Percentiles rank a stretch among this genome's conserved stretches.
Evolutionary conservation across 2,888 invertebrate species (phyloP).

Genomic region (Harpalus rubripes): DNA sequence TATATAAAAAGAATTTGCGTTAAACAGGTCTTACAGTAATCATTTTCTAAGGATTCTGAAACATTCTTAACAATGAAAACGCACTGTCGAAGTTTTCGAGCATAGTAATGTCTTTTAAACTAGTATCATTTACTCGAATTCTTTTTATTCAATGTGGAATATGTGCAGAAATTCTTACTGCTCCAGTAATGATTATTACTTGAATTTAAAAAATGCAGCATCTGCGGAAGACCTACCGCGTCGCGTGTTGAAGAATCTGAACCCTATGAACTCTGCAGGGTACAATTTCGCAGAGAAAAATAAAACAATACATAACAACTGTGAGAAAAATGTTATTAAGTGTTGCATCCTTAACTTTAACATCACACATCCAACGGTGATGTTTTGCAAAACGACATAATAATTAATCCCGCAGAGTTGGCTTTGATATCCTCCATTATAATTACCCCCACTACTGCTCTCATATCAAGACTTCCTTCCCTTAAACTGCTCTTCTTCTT

Average conservation of each 20-base stretch:
- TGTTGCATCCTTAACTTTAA: background rate
- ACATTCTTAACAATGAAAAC: too few species aligned
- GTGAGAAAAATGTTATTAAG: background rate
- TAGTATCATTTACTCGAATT: background rate
- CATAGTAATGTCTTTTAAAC: too few species aligned
- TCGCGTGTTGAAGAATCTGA: background rate
- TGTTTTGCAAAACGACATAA: background rate
- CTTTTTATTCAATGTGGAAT: background rate
- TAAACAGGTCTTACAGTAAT: too few species aligned
- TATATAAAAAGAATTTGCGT: too few species aligned
- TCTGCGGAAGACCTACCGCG: background rate
- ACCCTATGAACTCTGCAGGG: background rate
- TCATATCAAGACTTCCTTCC: background rate
- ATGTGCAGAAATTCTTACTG: background rate
- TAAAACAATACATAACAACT: background rate
- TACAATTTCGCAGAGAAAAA: background rate
- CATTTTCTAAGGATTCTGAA: too few species aligned
- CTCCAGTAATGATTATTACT: background rate
- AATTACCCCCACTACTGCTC: background rate
- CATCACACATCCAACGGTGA: background rate
- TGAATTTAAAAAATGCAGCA: background rate
- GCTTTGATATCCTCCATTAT: background rate
- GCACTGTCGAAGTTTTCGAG: too few species aligned
- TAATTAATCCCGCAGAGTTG: background rate
- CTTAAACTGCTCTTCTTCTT: slow-evolving; percentile 3